Conservation (phyloP, 2,888 invertebrate genomes). For the Scaptomyza parva region DNA sequence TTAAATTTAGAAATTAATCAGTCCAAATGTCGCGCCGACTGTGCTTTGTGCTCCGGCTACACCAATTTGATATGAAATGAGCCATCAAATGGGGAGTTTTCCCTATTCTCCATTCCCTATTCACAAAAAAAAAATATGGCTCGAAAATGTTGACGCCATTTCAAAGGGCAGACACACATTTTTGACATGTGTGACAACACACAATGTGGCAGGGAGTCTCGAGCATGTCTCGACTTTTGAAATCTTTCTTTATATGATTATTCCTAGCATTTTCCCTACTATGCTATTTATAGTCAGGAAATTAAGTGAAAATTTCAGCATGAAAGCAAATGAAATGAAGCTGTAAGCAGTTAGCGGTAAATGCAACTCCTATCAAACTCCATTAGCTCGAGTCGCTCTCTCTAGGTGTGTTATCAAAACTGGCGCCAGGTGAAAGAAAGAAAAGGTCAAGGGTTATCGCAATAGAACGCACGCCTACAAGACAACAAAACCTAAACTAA, state of each 20-base stretch:
- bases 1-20: constrained; percentile 81
- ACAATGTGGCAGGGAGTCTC: constrained; percentile 41
- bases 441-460: constrained; percentile 46
- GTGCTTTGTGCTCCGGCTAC: constrained; percentile 17
- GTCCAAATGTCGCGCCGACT: constrained; percentile 63
- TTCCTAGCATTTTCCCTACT: constrained; percentile 54
- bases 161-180: constrained; percentile 43
- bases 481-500: constrained; percentile 5
- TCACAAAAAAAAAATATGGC: constrained; percentile 20
- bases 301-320: constrained; percentile 67
- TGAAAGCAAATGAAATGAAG: constrained; percentile 52
- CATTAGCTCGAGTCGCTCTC: constrained; percentile 56
- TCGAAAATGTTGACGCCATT: constrained; percentile 64
- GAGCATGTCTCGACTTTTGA: constrained; percentile 36
- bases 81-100: constrained; percentile 56
- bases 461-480: constrained; percentile 45
- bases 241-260: constrained; percentile 50
- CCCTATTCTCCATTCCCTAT: constrained; percentile 12
- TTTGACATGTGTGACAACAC: constrained; percentile 53
- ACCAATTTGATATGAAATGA: constrained; percentile 72
- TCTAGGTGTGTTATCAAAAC: constrained; percentile 47
- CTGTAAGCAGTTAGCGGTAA: constrained; percentile 48
- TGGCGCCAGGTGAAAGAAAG: constrained; percentile 71
- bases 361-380: constrained; percentile 33
- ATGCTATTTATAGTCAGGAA: constrained; percentile 63